Evolutionary conservation across 2,888 invertebrate genomes (phyloP).

Genomic region (Hipparchia sbordonii): DNA sequence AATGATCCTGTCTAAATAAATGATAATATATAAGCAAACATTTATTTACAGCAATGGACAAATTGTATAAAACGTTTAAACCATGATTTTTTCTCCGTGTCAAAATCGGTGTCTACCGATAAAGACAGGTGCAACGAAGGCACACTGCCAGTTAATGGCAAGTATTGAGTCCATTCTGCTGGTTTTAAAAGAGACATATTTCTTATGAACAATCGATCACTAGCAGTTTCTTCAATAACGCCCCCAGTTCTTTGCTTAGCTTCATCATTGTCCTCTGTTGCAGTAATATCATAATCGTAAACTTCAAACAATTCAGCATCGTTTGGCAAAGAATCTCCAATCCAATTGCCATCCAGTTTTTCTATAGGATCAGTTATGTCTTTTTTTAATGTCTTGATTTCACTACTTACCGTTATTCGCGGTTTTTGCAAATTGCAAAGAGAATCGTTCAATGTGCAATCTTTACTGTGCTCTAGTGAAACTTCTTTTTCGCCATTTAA

Average conservation of each 20-base stretch:
- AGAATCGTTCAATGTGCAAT: background rate
- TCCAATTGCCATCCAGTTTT: constrained; percentile 53
- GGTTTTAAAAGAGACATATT: constrained; percentile 56
- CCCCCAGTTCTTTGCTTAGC: background rate
- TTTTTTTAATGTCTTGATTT: constrained; percentile 30
- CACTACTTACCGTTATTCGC: constrained; percentile 40
- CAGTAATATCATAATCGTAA: constrained; percentile 35
- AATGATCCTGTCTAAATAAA: constrained; percentile 17
- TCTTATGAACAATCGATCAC: constrained; percentile 49
- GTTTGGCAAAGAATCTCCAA: constrained; percentile 39
- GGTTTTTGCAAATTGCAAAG: constrained; percentile 37
- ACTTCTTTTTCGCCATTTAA: background rate
- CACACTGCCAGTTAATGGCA: constrained; percentile 50
- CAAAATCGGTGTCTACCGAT: constrained; percentile 50
- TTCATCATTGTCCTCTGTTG: constrained; percentile 41
- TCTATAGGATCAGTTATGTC: constrained; percentile 51
- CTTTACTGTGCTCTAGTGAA: background rate
- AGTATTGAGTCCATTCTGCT: constrained; percentile 54
- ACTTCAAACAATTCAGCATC: constrained; percentile 36
- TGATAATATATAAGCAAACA: constrained; percentile 46
- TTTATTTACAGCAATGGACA: constrained; percentile 65
- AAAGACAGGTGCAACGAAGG: constrained; percentile 58
- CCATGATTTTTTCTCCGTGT: constrained; percentile 53
- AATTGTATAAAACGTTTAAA: constrained; percentile 53
- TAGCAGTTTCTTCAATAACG: constrained; percentile 27